Evolutionary conservation across 2,888 invertebrate species (phyloP).

Genomic region (Stratiomys singularior): DNA sequence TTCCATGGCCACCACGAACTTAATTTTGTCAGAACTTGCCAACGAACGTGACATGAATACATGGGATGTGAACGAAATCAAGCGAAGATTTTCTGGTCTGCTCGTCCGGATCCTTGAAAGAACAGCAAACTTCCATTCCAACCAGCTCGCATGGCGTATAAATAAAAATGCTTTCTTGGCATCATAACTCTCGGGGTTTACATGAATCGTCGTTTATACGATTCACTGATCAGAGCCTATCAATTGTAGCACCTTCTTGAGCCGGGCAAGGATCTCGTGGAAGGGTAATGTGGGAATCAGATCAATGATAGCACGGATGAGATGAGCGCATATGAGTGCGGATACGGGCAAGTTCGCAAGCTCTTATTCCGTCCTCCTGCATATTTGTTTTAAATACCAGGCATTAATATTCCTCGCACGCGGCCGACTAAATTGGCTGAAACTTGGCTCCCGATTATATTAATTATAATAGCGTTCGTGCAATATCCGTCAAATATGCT

Average conservation of each 20-base stretch:
- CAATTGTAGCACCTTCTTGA: background rate
- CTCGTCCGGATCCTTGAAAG: constrained; percentile 1
- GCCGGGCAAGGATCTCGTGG: too few species aligned
- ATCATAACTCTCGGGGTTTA: constrained; percentile 32
- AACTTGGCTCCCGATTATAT: constrained; percentile 39
- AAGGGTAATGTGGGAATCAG: background rate
- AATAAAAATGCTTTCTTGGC: constrained; percentile 44
- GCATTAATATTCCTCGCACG: constrained; percentile 21
- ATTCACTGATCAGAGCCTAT: constrained; percentile 35
- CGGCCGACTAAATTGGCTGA: constrained; percentile 8
- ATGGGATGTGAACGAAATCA: constrained; percentile 7
- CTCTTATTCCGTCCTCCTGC: background rate
- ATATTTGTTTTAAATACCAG: constrained; percentile 34
- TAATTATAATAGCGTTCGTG: constrained; percentile 43
- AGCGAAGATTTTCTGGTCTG: background rate
- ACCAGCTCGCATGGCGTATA: background rate
- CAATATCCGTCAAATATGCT: constrained; percentile 43
- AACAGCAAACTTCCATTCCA: constrained; percentile 21
- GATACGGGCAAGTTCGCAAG: background rate
- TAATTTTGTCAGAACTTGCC: constrained; percentile 50
- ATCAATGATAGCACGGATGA: constrained; percentile 9
- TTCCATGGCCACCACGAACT: constrained; percentile 50
- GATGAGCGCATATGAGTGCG: background rate
- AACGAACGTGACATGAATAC: constrained; percentile 50
- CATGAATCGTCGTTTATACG: constrained; percentile 23